Base-by-base conservation (phyloP, 2,113 vertebrate species). In the Nymphicus hollandicus region DNA sequence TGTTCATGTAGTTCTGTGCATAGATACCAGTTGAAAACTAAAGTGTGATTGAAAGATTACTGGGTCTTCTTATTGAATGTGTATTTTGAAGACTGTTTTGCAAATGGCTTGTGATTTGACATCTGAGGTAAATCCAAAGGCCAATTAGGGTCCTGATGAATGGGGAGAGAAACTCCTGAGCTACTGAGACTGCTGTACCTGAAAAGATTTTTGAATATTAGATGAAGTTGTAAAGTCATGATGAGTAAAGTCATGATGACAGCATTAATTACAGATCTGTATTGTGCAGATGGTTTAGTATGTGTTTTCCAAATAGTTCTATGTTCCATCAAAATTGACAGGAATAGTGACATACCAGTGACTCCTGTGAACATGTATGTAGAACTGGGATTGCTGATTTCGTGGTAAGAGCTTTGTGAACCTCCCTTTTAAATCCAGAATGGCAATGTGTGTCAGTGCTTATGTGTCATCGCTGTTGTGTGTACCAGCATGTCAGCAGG, bases 401-500 rank as follows among this genome's bases (percentile, higher is more conserved):
- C 0, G 4, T 47, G 64, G 14, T 6, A 33, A 28, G 31, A 77
- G 64, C 60, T 73, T 63, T 58, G 64, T 29, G 43, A 86, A 41
- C 50, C 29, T 88, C 46, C 49, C 53, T 78, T 78, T 39, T 33
- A n/a, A 63, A 79, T 33, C 20, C 80, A 13, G 29, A 37, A 7
- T 9, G 31, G 12, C 28, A 3, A 25, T 3, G 10, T 11, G 17
- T 66, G 31, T 61, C 58, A 6, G 44, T 9, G 63, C 43, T 7
- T 4, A 11, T 9, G 55, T 79, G 66, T 82, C 4, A 0, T 56
- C 1, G 1, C 24, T 17, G 49, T 47, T 18, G 39, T 41, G 61
- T 35, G 55, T 76, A 11, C 74, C 39, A 6, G 43, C 1, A 0
- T 77, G 64, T 78, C 88, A 39, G 28, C 94, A 68, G 83, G 68